Percentiles rank a stretch among this genome's conserved stretches.
phyloP scores from a whole-genome alignment of 2,113 vertebrate species.

The Pogona vitticeps region DNA sequence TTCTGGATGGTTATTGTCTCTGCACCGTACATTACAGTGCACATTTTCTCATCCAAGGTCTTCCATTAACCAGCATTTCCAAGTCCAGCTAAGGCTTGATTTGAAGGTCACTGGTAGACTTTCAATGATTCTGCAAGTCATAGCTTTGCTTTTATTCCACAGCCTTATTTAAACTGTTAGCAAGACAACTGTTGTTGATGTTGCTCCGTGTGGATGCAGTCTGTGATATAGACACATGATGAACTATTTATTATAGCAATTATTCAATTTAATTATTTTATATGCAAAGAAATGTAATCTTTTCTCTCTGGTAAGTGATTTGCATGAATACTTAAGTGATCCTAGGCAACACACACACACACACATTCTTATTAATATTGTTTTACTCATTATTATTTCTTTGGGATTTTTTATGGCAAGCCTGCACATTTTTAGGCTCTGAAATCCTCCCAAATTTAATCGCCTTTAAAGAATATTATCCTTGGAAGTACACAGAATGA shows the following conservation, averaged over 20 bases:
- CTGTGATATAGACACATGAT: neutral
- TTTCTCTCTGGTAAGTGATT: neutral
- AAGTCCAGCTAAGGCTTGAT: neutral
- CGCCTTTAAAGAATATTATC: neutral
- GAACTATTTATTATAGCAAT: constrained; percentile 4
- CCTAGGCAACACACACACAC: neutral
- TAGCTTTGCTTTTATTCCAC: neutral
- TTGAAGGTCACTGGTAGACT: neutral
- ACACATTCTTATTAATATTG: neutral
- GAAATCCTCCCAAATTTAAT: neutral
- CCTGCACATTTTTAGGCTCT: neutral
- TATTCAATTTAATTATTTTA: neutral
- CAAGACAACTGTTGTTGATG: neutral
- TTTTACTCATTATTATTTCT: neutral
- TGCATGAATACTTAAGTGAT: neutral
- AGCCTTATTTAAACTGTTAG: neutral
- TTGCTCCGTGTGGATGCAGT: neutral
- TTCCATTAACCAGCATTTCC: neutral
- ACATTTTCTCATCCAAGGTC: neutral
- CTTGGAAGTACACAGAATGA: neutral
- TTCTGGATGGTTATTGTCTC: neutral
- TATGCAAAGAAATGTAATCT: neutral
- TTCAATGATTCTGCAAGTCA: constrained; percentile 28
- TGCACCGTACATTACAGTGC: neutral
- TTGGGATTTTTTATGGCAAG: neutral